phyloP scores from a whole-genome alignment of 2,888 invertebrate genomes.

The Hetaerina titia region DNA sequence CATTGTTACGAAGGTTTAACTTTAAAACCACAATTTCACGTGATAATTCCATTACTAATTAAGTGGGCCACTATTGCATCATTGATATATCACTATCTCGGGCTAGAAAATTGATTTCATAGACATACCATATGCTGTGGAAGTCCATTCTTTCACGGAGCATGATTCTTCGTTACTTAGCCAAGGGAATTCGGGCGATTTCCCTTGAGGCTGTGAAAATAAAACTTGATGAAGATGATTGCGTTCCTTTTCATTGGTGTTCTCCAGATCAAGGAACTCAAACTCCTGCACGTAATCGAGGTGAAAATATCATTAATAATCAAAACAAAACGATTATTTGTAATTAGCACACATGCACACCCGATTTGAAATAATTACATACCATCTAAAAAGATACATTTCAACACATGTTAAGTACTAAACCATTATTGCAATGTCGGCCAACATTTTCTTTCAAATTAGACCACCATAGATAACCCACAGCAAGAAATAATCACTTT shows the following conservation, averaged over 20 bases:
- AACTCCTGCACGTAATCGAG: conserved; percentile 79
- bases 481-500: not conserved
- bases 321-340: not conserved
- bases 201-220: conserved; percentile 76
- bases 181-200: conserved; percentile 76
- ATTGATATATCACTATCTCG: too few species aligned
- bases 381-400: not conserved
- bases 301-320: conserved; percentile 73
- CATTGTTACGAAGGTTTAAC: too few species aligned
- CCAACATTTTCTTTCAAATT: not conserved
- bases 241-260: conserved; percentile 85
- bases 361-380: not conserved
- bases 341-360: conserved; percentile 9
- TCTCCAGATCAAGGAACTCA: conserved; percentile 87
- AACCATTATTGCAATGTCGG: not conserved
- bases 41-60: too few species aligned
- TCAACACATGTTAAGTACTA: not conserved
- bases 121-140: conserved; percentile 68
- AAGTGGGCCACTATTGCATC: too few species aligned
- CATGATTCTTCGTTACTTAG: conserved; percentile 69
- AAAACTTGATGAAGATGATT: conserved; percentile 83
- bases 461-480: not conserved
- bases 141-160: conserved; percentile 69
- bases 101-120: too few species aligned
- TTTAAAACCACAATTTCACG: too few species aligned